phyloP scores from a whole-genome alignment of 1,140 invertebrate species.

The Armadillidium nasatum region DNA sequence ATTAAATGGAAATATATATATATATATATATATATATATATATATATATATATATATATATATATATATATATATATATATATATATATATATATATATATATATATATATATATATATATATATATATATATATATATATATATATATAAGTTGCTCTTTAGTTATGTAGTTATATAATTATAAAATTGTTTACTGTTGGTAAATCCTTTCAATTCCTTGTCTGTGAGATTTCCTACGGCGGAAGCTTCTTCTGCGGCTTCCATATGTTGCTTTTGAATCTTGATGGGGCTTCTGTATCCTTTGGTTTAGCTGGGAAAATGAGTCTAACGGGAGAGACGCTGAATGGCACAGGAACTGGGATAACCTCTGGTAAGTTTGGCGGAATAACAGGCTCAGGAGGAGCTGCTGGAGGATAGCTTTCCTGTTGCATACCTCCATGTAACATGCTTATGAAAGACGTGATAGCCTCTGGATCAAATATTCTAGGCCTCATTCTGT shows the following conservation, averaged over 20 bases:
- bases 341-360: neutral
- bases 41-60: slow-evolving; percentile 13
- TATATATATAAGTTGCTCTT: slow-evolving; percentile 16
- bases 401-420: neutral
- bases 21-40: neutral
- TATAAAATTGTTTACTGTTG: neutral
- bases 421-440: neutral
- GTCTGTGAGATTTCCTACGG: neutral
- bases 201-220: neutral
- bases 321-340: neutral
- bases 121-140: slow-evolving; percentile 14
- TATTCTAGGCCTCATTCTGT: no score
- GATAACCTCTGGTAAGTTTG: neutral
- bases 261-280: neutral
- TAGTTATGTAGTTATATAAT: neutral
- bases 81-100: slow-evolving; percentile 14
- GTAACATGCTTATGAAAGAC: neutral
- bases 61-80: slow-evolving; percentile 15
- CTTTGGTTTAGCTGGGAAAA: neutral
- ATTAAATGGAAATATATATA: neutral
- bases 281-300: neutral
- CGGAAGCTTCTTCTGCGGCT: no score
- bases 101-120: slow-evolving; percentile 15
- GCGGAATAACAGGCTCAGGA: neutral
- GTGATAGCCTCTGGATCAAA: no score